These are phyloP conservation scores for Phyllostomus hastatus DNA, from an alignment of 2,113 vertebrate species.

Conservation along the genomic window DNA sequence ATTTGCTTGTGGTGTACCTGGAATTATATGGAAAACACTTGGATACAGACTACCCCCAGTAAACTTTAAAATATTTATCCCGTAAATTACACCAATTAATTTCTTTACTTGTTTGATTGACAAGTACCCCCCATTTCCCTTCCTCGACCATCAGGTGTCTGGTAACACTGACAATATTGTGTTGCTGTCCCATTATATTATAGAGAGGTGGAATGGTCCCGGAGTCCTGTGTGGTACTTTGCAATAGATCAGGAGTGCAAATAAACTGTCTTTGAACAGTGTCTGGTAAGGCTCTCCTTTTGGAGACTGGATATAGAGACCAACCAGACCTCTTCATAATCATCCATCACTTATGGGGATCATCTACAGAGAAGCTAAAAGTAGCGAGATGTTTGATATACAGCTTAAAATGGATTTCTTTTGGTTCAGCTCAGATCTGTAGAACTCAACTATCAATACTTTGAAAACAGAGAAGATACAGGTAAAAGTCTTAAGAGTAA, in stretches of 20 bases:
- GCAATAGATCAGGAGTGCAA: background rate
- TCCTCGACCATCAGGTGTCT: background rate
- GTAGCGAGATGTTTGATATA: background rate
- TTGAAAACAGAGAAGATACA: background rate
- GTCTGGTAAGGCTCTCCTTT: background rate
- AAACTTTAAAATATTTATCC: conserved; percentile 43
- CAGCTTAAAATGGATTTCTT: background rate
- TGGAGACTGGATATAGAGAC: background rate
- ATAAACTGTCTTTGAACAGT: background rate
- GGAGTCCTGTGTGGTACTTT: background rate
- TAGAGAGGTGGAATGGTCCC: background rate
- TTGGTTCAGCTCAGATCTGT: background rate
- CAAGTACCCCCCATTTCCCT: background rate
- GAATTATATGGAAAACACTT: conserved; percentile 15
- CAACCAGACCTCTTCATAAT: background rate
- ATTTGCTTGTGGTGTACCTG: background rate
- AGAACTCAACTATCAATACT: background rate
- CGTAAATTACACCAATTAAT: background rate
- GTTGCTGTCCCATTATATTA: background rate
- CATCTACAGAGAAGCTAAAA: background rate
- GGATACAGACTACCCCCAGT: background rate
- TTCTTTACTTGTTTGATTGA: background rate
- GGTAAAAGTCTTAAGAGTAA: background rate
- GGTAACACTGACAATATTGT: background rate
- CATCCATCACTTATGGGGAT: background rate